Evolutionary conservation across 2,888 invertebrate genomes (phyloP).

Genomic region (Parnassius smintheus): DNA sequence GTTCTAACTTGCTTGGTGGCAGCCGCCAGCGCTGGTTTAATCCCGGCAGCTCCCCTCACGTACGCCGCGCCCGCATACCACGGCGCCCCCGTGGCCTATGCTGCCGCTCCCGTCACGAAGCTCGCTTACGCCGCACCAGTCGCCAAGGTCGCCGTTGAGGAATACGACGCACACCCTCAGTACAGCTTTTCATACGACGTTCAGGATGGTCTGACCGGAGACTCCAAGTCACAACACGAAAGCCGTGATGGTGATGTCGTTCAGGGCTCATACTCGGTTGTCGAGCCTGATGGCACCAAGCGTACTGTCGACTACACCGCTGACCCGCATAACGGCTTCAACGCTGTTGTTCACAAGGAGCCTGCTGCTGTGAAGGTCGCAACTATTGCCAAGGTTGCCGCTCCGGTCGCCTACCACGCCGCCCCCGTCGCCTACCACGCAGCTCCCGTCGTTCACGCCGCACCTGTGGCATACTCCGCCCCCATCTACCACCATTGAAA

Average conservation of each 20-base stretch:
- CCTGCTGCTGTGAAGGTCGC: conserved; percentile 43
- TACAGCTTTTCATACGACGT: conserved; percentile 81
- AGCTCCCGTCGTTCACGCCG: conserved; percentile 63
- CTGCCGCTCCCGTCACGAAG: conserved; percentile 49
- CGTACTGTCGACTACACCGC: conserved; percentile 79
- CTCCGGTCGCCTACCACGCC: conserved; percentile 40
- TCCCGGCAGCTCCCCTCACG: conserved; percentile 23
- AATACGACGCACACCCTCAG: conserved; percentile 53
- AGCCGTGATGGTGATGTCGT: conserved; percentile 71
- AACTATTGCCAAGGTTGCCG: conserved; percentile 36
- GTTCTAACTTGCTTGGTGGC: conserved; percentile 52
- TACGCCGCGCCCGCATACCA: conserved; percentile 44
- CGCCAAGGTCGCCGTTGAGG: conserved; percentile 39
- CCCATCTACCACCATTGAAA: conserved; percentile 80
- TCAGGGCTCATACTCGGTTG: conserved; percentile 78
- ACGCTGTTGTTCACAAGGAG: conserved; percentile 78
- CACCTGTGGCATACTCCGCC: conserved; percentile 65
- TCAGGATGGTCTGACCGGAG: conserved; percentile 76
- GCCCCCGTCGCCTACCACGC: conserved; percentile 46
- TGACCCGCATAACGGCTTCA: conserved; percentile 75
- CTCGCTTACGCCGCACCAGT: conserved; percentile 55
- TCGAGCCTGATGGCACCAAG: conserved; percentile 79
- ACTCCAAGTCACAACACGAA: conserved; percentile 72
- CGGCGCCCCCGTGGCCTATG: conserved; percentile 46
- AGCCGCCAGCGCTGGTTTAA: conserved; percentile 50